Percentiles rank a stretch among this genome's conserved stretches.
phyloP scores from a whole-genome alignment of 2,888 invertebrate genomes.

The Plagodis pulveraria region DNA sequence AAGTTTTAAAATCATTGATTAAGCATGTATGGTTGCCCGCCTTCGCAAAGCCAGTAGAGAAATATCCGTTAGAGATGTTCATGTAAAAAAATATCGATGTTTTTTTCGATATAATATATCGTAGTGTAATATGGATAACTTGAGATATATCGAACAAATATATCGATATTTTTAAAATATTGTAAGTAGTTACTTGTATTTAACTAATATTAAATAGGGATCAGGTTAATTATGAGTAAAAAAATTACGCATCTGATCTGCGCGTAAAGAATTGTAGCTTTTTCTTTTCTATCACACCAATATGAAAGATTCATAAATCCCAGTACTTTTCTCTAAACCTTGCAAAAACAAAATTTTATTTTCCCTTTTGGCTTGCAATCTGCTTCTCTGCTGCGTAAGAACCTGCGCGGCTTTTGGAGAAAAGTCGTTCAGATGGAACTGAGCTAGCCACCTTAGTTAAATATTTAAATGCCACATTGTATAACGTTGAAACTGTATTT shows the following conservation, averaged over 20 bases:
- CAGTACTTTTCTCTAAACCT: constrained; percentile 14
- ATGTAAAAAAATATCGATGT: constrained; percentile 30
- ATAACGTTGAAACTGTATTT: constrained; percentile 34
- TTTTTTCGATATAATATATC: too few relatives aligned
- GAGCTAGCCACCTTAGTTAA: constrained; percentile 35
- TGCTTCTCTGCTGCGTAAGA: constrained; percentile 23
- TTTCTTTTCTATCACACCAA: neutral
- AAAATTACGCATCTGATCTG: too few relatives aligned
- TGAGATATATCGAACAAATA: constrained; percentile 35
- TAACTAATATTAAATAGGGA: too few relatives aligned
- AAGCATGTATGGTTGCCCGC: too few relatives aligned
- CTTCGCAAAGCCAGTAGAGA: too few relatives aligned
- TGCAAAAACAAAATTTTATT: constrained; percentile 19
- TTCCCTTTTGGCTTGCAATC: constrained; percentile 24
- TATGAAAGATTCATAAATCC: neutral
- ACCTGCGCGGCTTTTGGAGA: constrained; percentile 27
- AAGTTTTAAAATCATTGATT: too few relatives aligned
- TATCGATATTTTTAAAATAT: constrained; percentile 35
- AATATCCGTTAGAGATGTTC: too few relatives aligned
- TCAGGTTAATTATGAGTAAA: too few relatives aligned
- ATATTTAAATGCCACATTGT: constrained; percentile 35
- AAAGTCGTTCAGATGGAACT: constrained; percentile 32
- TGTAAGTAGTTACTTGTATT: constrained; percentile 26
- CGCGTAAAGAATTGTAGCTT: neutral
- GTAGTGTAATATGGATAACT: constrained; percentile 36